A percentile compares a stretch with the other conserved stretches of the same genome.
These are phyloP conservation scores for Percopsis transmontana DNA, from an alignment of 2,113 vertebrate species.

Conservation along the genomic window DNA sequence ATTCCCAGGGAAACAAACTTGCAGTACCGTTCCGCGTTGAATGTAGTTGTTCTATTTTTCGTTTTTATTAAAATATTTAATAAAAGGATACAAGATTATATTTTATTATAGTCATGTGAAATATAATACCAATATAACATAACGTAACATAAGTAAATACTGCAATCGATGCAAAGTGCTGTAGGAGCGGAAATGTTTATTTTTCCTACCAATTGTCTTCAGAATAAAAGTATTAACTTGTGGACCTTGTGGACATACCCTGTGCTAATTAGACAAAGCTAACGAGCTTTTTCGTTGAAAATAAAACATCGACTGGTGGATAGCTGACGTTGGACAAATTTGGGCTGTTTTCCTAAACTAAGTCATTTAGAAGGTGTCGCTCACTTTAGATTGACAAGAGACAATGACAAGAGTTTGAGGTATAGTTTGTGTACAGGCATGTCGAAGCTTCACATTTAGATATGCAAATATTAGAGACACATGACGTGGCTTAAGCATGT, in stretches of 20 bases:
- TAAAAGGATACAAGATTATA: too few species aligned
- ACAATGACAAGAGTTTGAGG: neutral
- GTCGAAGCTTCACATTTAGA: neutral
- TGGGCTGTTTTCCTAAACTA: neutral
- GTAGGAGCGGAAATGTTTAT: neutral
- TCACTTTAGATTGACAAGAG: neutral
- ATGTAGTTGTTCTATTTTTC: neutral
- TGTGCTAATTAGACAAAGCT: neutral
- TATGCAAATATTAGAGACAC: neutral
- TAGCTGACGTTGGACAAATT: neutral
- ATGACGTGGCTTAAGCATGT: too few species aligned
- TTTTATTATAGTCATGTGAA: too few species aligned
- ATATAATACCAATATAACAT: too few species aligned
- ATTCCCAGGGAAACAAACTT: conserved; percentile 33
- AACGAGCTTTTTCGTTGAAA: conserved; percentile 40
- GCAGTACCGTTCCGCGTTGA: conserved; percentile 26
- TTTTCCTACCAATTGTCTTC: neutral
- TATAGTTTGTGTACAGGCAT: neutral
- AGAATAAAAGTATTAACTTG: conserved; percentile 41
- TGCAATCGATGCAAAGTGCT: neutral
- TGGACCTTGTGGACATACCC: neutral
- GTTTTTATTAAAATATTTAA: too few species aligned
- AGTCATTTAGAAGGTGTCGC: neutral
- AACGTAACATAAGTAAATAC: too few species aligned
- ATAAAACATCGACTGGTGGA: neutral